These are phyloP conservation scores for Sphaerophoria rueppellii DNA, from an alignment of 2,888 invertebrate species.

Conservation along the genomic window DNA sequence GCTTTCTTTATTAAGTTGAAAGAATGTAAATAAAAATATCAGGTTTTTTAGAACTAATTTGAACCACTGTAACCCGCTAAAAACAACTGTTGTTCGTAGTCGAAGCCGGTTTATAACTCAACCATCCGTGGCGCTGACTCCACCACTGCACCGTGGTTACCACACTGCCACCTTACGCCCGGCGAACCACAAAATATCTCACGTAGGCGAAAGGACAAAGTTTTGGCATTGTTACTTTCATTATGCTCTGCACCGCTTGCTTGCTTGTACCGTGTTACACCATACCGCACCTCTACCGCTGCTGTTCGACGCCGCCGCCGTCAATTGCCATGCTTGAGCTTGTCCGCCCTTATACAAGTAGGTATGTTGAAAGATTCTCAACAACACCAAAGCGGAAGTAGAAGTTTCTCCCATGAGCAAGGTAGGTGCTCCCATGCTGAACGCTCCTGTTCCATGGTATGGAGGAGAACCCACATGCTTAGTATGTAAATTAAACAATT, in stretches of 20 bases:
- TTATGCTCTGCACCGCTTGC: conserved; percentile 17
- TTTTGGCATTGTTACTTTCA: conserved; percentile 56
- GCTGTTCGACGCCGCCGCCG: no score
- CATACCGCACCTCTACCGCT: neutral
- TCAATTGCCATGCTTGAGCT: no score
- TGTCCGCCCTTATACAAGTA: no score
- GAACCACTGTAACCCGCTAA: neutral
- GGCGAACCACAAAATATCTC: conserved; percentile 58
- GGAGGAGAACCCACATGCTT: conserved; percentile 32
- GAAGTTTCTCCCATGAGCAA: conserved; percentile 10
- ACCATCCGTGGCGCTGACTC: conserved; percentile 19
- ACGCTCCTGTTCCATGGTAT: neutral
- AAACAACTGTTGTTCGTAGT: neutral
- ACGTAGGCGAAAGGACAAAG: conserved; percentile 68
- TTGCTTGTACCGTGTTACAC: neutral
- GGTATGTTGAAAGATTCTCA: neutral
- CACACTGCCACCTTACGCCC: conserved; percentile 4
- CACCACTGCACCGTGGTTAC: neutral
- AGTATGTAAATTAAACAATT: conserved; percentile 50
- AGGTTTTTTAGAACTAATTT: no score
- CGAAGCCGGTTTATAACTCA: neutral
- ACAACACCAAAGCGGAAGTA: neutral
- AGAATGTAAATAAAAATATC: no score
- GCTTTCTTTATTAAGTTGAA: no score
- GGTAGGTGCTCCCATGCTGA: neutral